Percentiles rank a stretch among this genome's conserved stretches.
These are phyloP conservation scores for Oscheius myriophilus DNA, from an alignment of 2,888 invertebrate species.

Conservation along the genomic window DNA sequence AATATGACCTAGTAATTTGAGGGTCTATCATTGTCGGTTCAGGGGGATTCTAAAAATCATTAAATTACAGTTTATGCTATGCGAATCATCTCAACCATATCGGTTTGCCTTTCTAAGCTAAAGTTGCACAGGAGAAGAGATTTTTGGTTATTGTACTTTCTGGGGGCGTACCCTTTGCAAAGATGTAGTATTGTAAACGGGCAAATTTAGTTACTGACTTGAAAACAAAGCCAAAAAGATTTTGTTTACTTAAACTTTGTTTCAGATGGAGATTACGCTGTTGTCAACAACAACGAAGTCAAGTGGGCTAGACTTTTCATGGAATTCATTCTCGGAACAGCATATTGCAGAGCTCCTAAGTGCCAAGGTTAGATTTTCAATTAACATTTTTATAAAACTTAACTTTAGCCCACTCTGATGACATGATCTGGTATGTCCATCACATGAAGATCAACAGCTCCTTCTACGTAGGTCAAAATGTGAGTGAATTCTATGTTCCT, in stretches of 20 bases:
- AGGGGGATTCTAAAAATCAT: too few species aligned
- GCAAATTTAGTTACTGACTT: too few species aligned
- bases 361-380: conserved; percentile 41
- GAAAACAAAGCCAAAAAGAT: too few species aligned
- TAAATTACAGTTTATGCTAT: too few species aligned
- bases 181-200: too few species aligned
- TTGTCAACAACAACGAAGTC: conserved; percentile 55
- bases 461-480: conserved; percentile 23
- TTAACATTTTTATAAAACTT: not conserved
- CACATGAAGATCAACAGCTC: conserved; percentile 34
- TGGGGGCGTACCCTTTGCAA: too few species aligned
- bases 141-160: too few species aligned
- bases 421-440: conserved; percentile 71
- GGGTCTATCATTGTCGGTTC: too few species aligned
- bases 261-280: conserved; percentile 49
- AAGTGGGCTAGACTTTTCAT: conserved; percentile 64
- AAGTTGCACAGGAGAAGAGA: too few species aligned
- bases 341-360: conserved; percentile 46
- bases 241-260: not conserved
- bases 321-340: conserved; percentile 60
- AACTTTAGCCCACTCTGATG: conserved; percentile 63
- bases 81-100: too few species aligned
- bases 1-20: too few species aligned
- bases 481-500: not conserved
- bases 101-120: too few species aligned